phyloP scores from a whole-genome alignment of 1,140 invertebrate genomes.

The Lepidurus packardi region DNA sequence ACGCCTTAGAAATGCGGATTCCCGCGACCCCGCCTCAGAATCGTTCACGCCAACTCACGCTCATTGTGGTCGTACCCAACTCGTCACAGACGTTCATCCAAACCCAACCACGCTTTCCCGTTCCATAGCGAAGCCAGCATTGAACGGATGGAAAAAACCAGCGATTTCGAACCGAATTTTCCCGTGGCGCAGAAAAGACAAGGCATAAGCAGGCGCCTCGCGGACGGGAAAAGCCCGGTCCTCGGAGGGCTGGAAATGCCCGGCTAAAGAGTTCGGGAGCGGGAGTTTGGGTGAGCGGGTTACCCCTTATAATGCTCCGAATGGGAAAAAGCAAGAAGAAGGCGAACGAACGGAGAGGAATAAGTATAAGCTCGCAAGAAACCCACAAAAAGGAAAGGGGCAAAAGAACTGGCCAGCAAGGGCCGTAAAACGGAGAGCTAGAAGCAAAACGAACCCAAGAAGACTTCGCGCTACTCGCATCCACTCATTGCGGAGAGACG shows the following conservation, averaged over 20 bases:
- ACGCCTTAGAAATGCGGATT: constrained; percentile 21
- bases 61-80: constrained; percentile 8
- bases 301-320: not conserved
- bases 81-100: not conserved
- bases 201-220: not conserved
- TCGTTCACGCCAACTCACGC: constrained; percentile 20
- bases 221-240: constrained; percentile 17
- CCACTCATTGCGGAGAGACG: not conserved
- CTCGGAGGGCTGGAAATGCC: constrained; percentile 3
- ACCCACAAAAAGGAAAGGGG: not conserved
- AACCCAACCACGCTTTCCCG: not conserved
- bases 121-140: not conserved
- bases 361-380: not conserved
- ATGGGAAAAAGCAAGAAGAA: not conserved
- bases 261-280: constrained; percentile 17
- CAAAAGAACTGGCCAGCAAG: not conserved
- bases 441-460: not conserved
- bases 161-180: not conserved
- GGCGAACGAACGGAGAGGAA: not conserved
- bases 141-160: not conserved
- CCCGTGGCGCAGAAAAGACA: not conserved
- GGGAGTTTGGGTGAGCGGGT: constrained; percentile 13
- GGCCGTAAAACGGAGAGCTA: not conserved
- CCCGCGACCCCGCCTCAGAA: constrained; percentile 16
- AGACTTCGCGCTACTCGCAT: constrained; percentile 3